These are phyloP conservation scores for Leptopilina clavipes DNA, from an alignment of 1,140 invertebrate genomes.

Conservation along the genomic window DNA sequence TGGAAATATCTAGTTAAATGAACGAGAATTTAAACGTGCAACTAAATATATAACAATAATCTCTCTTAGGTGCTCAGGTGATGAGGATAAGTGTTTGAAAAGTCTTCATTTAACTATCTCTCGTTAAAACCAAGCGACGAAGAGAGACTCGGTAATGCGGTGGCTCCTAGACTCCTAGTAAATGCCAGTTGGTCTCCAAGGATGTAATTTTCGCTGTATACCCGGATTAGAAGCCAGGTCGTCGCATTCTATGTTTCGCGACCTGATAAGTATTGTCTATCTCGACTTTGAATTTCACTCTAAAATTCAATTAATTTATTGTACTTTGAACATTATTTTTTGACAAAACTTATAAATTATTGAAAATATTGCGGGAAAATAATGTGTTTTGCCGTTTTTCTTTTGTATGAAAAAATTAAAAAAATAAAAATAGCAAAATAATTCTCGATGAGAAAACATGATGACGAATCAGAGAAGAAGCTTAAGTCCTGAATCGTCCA, in stretches of 20 bases:
- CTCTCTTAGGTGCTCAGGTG: background rate
- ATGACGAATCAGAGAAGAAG: conserved; percentile 8
- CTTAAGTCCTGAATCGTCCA: background rate
- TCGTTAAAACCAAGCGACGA: conserved; percentile 10
- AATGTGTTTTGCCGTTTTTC: background rate
- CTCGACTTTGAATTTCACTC: conserved; percentile 42
- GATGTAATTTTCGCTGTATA: conserved; percentile 69
- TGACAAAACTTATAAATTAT: conserved; percentile 7
- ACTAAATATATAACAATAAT: background rate
- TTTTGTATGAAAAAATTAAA: conserved; percentile 14
- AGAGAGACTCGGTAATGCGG: conserved; percentile 42
- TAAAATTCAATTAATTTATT: background rate
- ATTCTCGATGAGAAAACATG: conserved; percentile 23
- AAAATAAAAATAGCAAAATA: conserved; percentile 40
- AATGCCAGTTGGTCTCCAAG: conserved; percentile 58
- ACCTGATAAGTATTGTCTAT: conserved; percentile 60
- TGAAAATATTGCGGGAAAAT: conserved; percentile 46
- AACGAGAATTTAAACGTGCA: too few species aligned
- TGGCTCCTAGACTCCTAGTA: conserved; percentile 37
- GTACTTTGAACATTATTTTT: background rate
- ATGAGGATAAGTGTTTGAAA: conserved; percentile 12
- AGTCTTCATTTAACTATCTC: conserved; percentile 25
- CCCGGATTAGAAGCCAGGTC: conserved; percentile 65
- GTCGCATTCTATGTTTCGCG: conserved; percentile 47
- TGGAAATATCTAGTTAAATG: too few species aligned